Evolutionary conservation across 2,113 vertebrate species (phyloP).

Genomic region (Varanus salvator): DNA sequence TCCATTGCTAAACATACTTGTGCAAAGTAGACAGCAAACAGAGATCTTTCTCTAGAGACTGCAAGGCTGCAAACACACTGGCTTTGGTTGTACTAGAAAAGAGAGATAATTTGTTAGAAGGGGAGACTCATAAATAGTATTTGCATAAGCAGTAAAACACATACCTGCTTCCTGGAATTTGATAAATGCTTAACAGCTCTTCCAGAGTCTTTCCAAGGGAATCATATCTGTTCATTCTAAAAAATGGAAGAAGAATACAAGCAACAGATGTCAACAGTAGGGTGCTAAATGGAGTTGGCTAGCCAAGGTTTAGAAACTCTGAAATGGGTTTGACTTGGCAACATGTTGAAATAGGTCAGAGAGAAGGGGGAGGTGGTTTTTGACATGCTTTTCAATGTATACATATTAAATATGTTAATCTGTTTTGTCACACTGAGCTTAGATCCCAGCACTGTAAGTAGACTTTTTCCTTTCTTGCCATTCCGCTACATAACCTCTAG

Average conservation of each 20-base stretch:
- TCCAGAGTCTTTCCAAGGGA: constrained; percentile 80
- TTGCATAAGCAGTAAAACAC: not conserved
- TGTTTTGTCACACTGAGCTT: too few species aligned
- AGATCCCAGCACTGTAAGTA: too few species aligned
- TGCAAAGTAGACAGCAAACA: constrained; percentile 74
- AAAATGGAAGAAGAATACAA: constrained; percentile 24
- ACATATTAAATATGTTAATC: not conserved
- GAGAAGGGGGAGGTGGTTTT: too few species aligned
- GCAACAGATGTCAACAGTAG: constrained; percentile 3
- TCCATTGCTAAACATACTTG: constrained; percentile 69
- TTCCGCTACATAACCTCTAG: too few species aligned
- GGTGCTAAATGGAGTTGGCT: not conserved
- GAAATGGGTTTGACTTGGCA: not conserved
- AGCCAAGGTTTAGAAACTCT: not conserved
- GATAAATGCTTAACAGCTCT: constrained; percentile 77
- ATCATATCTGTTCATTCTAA: constrained; percentile 81
- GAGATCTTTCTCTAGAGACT: constrained; percentile 81
- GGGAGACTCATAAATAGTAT: not conserved
- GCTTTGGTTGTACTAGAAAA: constrained; percentile 77
- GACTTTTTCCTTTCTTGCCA: too few species aligned
- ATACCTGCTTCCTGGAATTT: constrained; percentile 83
- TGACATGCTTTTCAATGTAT: not conserved
- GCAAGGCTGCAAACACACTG: constrained; percentile 80
- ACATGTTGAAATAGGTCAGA: not conserved
- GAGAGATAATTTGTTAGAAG: not conserved